Evolutionary conservation across 2,888 invertebrate species (phyloP), one percentile per base, ranked within the genome.

Genomic region (Stegana nigrithorax): DNA sequence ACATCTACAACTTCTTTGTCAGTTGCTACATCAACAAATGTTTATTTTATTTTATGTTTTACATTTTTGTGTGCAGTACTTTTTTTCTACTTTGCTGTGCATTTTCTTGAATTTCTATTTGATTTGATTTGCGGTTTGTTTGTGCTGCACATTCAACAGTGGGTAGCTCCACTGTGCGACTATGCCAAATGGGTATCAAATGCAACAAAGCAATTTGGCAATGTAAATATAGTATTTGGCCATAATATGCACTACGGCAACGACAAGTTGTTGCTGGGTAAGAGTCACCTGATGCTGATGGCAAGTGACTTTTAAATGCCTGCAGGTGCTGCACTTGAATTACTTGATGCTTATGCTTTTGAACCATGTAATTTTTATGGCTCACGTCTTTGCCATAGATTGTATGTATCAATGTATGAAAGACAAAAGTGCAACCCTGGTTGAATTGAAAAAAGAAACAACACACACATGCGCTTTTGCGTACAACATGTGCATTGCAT

Each of bases 111-210:
- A 4, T 12, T 57, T 57, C 25, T 57, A 4, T 19, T 36, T 12
- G 25, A 68, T 71, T 79, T 73, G 60, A 69, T 75, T 69, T 66
- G 64, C 66, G 71, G 65, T 74, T 58, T 77, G 69, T 76, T 75
- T 76, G 73, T 68, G 69, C 69, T 67, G 69, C 79, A 76, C 77
- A 76, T 74, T n/a, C n/a, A n/a, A n/a, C n/a, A n/a, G n/a, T n/a
- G n/a, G n/a, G n/a, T n/a, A n/a, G n/a, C n/a, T n/a, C n/a, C n/a
- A n/a, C n/a, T 74, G 77, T 71, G 75, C 69, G 73, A 64, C 74
- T 65, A 77, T 78, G 14, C 39, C 14, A 10, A 51, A 10, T 25
- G 42, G 7, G 5, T 26, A 51, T 14, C 21, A 56, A 56, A 56
- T 27, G 39, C 4, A 57, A 42, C 4, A 39, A 39, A 39, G 17